Conservation (phyloP, 2,888 invertebrate species). For the Apamea monoglypha region DNA sequence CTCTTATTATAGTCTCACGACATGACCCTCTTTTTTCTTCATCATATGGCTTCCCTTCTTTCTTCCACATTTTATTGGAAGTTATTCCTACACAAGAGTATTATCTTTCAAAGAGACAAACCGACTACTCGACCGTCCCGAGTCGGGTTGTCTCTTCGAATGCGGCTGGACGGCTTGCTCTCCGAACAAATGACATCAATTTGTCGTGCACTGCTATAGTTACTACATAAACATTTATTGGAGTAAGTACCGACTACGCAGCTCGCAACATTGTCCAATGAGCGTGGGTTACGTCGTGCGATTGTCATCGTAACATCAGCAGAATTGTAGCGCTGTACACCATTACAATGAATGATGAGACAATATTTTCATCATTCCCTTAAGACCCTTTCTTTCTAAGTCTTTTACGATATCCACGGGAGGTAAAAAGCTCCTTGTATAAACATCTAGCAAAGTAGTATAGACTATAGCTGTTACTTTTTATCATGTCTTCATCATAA, state of each 20-base stretch:
- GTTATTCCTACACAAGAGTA: background rate
- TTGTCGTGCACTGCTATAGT: conserved; percentile 29
- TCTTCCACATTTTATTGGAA: background rate
- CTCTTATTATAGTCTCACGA: background rate
- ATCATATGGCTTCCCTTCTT: background rate
- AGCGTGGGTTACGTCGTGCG: conserved; percentile 19
- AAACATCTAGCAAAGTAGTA: conserved; percentile 3
- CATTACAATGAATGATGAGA: background rate
- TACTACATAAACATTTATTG: conserved; percentile 39
- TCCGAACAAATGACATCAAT: conserved; percentile 41
- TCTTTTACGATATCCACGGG: background rate
- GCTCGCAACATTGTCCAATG: conserved; percentile 36
- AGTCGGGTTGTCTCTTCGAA: conserved; percentile 44
- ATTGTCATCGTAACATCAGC: conserved; percentile 26
- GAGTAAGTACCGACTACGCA: conserved; percentile 23
- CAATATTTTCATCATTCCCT: background rate
- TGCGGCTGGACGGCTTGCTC: conserved; percentile 35
- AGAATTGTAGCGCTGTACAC: background rate
- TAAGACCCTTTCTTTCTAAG: background rate
- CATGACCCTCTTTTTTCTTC: background rate
- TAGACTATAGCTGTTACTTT: background rate
- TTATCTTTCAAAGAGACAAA: conserved; percentile 41
- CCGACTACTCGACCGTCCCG: conserved; percentile 17
- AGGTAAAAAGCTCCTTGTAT: background rate
- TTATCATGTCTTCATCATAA: background rate